Evolutionary conservation across 2,888 invertebrate genomes (phyloP).

Genomic region (Neria commutata): DNA sequence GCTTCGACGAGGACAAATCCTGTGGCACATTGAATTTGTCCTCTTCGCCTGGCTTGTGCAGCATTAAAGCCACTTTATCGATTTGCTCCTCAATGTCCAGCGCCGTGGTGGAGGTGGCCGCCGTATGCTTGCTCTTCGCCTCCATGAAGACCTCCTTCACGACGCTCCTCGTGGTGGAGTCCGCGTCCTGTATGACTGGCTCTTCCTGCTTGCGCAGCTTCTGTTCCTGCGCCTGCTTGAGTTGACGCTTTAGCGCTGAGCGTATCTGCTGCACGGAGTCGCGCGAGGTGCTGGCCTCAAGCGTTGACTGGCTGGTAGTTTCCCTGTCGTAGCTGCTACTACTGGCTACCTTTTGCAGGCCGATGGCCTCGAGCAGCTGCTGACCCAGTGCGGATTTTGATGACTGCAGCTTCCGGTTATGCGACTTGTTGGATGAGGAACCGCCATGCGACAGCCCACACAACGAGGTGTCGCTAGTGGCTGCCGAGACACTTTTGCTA

Average conservation of each 20-base stretch:
- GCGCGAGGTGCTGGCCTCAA: constrained; percentile 35
- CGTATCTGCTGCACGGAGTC: constrained; percentile 44
- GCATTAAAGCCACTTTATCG: constrained; percentile 34
- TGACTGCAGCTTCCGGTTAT: not conserved
- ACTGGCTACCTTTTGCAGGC: constrained; percentile 41
- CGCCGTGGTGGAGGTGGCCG: constrained; percentile 1
- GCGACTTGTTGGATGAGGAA: constrained; percentile 1
- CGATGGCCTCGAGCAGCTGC: constrained; percentile 52
- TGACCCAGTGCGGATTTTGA: constrained; percentile 46
- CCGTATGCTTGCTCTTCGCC: constrained; percentile 34
- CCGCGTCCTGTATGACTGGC: constrained; percentile 50
- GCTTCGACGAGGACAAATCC: too few species aligned
- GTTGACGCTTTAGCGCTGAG: constrained; percentile 49
- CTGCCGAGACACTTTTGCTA: not conserved
- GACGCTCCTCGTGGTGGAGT: constrained; percentile 51
- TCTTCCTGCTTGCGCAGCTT: constrained; percentile 46
- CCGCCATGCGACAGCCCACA: not conserved
- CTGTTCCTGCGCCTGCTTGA: constrained; percentile 52
- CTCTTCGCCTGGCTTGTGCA: constrained; percentile 23
- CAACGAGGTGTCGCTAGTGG: not conserved
- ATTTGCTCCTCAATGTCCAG: constrained; percentile 38
- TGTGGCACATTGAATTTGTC: constrained; percentile 7
- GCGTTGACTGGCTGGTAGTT: constrained; percentile 17
- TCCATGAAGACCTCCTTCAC: constrained; percentile 44
- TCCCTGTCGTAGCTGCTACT: not conserved